Conservation (phyloP, 2,113 vertebrate species). For the Cervus canadensis region DNA sequence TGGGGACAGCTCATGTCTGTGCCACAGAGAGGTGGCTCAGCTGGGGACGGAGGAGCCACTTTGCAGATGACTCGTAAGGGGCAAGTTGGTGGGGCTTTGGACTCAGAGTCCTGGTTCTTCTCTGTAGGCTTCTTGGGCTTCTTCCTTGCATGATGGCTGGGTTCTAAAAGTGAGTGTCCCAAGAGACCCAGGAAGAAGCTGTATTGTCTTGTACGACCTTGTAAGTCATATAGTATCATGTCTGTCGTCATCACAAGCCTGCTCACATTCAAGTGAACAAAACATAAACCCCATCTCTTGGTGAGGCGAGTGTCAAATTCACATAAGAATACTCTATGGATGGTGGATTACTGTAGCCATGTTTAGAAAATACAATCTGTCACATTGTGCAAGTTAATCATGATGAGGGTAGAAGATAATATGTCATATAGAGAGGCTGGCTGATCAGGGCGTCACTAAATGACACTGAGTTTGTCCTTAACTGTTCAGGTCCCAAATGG, state of each 20-base stretch:
- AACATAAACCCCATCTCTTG: not conserved
- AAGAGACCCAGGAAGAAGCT: not conserved
- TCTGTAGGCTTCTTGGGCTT: not conserved
- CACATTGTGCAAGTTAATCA: not conserved
- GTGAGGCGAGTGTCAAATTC: not conserved
- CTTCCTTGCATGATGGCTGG: not conserved
- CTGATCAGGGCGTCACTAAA: not conserved
- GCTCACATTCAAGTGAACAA: not conserved
- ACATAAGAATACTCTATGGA: not conserved
- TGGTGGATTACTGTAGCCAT: not conserved
- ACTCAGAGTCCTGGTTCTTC: not conserved
- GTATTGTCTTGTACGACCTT: not conserved
- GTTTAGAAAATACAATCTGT: not conserved
- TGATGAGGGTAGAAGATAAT: not conserved
- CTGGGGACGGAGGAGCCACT: not conserved
- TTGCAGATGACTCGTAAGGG: not conserved
- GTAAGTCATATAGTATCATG: not conserved
- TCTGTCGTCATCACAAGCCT: not conserved
- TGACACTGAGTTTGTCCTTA: not conserved
- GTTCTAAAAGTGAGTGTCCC: not conserved
- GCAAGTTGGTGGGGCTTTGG: not conserved
- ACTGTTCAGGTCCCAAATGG: not conserved
- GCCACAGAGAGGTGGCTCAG: not conserved
- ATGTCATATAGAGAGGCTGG: not conserved
- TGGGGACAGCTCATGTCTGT: not conserved